These are phyloP conservation scores for Beris chalybata DNA, from an alignment of 2,888 invertebrate genomes.

Conservation along the genomic window DNA sequence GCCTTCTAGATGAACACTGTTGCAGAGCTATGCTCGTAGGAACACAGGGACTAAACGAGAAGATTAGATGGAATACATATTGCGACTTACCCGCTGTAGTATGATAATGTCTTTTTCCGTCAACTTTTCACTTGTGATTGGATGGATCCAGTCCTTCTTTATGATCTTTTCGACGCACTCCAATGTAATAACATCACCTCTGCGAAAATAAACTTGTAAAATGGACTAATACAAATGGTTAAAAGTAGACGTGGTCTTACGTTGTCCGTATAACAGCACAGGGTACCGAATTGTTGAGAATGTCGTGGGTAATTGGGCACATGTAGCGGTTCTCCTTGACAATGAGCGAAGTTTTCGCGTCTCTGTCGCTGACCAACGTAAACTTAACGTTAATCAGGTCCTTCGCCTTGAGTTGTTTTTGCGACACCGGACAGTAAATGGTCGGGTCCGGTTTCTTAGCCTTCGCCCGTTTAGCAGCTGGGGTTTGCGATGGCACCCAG, in stretches of 20 bases:
- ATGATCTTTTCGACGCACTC: conserved; percentile 96
- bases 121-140: conserved; percentile 80
- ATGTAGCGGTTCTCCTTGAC: conserved; percentile 91
- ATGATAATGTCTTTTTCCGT: conserved; percentile 90
- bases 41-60: too few species aligned
- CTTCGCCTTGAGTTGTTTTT: conserved; percentile 83
- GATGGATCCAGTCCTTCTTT: conserved; percentile 95
- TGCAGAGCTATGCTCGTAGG: too few species aligned
- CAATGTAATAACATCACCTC: conserved; percentile 93
- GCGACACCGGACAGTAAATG: conserved; percentile 81
- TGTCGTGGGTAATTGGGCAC: conserved; percentile 97
- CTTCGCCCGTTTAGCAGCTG: conserved; percentile 73
- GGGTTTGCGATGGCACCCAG: conserved; percentile 94
- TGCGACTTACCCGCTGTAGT: conserved; percentile 72
- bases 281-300: conserved; percentile 90
- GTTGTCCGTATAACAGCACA: conserved; percentile 89
- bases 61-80: too few species aligned
- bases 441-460: conserved; percentile 67
- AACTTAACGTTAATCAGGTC: conserved; percentile 93
- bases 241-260: conserved; percentile 59
- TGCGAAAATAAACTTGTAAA: conserved; percentile 55
- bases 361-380: conserved; percentile 84
- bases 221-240: conserved; percentile 3
- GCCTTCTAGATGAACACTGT: too few species aligned
- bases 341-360: conserved; percentile 83